Evolutionary conservation across 2,888 invertebrate genomes (phyloP).

Genomic region (Diachrysia chrysitis): DNA sequence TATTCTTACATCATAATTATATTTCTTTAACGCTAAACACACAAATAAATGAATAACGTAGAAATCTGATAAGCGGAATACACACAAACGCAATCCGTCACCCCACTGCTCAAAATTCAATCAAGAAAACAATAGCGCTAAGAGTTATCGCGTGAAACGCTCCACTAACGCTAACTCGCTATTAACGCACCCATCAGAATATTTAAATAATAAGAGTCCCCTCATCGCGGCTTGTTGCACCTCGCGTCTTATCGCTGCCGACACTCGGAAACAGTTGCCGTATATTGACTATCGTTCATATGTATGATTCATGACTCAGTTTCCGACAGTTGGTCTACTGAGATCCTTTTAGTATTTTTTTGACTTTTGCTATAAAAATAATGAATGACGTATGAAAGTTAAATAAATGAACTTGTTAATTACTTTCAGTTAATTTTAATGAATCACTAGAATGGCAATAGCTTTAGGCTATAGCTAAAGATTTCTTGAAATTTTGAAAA

Average conservation of each 20-base stretch:
- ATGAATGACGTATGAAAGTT: no score
- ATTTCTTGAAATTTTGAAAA: no score
- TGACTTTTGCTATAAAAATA: no score
- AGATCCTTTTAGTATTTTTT: neutral
- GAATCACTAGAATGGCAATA: no score
- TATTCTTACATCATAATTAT: neutral
- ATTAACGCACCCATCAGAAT: conserved; percentile 85
- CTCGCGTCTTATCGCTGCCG: conserved; percentile 80
- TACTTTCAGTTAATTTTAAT: no score
- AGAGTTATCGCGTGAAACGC: conserved; percentile 77
- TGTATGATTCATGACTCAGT: conserved; percentile 40
- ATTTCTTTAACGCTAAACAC: neutral
- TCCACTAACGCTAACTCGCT: conserved; percentile 78
- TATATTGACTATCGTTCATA: conserved; percentile 62
- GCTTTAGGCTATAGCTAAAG: no score
- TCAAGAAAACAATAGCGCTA: conserved; percentile 82
- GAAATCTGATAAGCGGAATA: conserved; percentile 3
- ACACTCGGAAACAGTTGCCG: conserved; percentile 78
- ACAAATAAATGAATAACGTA: neutral
- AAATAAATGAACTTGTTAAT: no score
- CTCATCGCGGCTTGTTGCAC: conserved; percentile 71
- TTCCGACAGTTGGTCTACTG: conserved; percentile 3
- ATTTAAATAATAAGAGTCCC: conserved; percentile 84
- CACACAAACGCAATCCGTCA: conserved; percentile 32
- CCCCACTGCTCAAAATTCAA: conserved; percentile 74